A percentile compares a stretch with the other conserved stretches of the same genome.
phyloP scores from a whole-genome alignment of 2,888 invertebrate genomes.

The Acanthacorydalis orientalis region DNA sequence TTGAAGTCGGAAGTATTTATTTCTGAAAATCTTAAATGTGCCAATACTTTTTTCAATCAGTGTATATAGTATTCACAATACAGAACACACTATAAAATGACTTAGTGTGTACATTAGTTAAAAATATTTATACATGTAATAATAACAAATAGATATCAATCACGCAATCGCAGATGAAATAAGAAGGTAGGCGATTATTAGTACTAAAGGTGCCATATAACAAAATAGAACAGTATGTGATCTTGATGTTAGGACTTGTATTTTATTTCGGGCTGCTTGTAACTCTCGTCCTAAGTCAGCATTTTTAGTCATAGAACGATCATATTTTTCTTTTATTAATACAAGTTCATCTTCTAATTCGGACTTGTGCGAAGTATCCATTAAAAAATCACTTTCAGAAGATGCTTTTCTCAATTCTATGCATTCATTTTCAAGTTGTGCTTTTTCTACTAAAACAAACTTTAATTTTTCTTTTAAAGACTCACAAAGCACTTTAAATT shows the following conservation, averaged over 20 bases:
- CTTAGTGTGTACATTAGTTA: no score
- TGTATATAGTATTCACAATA: no score
- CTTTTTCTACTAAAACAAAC: constrained; percentile 15
- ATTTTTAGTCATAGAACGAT: constrained; percentile 43
- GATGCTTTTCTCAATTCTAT: background rate
- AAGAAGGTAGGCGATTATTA: constrained; percentile 40
- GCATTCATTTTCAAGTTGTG: constrained; percentile 9
- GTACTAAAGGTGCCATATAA: constrained; percentile 37
- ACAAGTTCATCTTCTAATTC: constrained; percentile 58
- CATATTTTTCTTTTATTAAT: constrained; percentile 54
- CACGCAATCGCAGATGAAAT: constrained; percentile 25
- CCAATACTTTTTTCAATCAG: no score
- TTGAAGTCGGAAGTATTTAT: no score
- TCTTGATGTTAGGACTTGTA: constrained; percentile 36
- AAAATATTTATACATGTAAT: no score
- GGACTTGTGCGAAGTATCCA: constrained; percentile 15
- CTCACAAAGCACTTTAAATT: constrained; percentile 10
- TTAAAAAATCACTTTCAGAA: background rate
- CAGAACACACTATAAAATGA: no score
- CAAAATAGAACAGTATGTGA: constrained; percentile 41
- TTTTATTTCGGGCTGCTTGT: constrained; percentile 37
- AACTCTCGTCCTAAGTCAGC: constrained; percentile 42
- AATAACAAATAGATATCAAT: background rate
- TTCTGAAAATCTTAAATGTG: no score
- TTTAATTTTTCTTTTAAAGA: constrained; percentile 8